phyloP scores from a whole-genome alignment of 1,140 invertebrate genomes.

The Argopecten irradians region DNA sequence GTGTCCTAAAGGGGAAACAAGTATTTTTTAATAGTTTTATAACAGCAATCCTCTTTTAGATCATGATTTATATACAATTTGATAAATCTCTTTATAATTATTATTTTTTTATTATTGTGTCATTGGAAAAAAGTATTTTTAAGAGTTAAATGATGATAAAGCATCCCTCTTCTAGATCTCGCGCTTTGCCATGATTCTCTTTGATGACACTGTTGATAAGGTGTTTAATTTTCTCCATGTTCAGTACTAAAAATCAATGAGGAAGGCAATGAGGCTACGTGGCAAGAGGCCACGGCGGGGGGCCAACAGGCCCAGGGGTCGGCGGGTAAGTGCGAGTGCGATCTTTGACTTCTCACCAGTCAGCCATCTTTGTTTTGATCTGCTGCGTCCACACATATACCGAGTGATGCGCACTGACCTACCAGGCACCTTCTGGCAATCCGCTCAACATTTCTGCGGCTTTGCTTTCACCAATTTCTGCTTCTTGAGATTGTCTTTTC shows the following conservation, averaged over 20 bases:
- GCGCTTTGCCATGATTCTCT: too few relatives aligned
- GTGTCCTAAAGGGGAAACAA: too few relatives aligned
- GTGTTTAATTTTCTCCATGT: slow-evolving; percentile 5
- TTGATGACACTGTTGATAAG: not conserved
- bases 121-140: too few relatives aligned
- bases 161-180: too few relatives aligned
- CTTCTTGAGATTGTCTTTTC: slow-evolving; percentile 18
- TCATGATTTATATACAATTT: too few relatives aligned
- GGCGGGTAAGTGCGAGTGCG: not conserved
- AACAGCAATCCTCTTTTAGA: too few relatives aligned
- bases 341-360: slow-evolving; percentile 14
- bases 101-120: too few relatives aligned
- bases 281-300: not conserved
- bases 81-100: too few relatives aligned
- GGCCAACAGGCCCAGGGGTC: slow-evolving; percentile 18
- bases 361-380: not conserved
- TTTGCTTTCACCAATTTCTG: not conserved
- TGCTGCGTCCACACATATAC: not conserved
- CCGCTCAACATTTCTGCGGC: not conserved
- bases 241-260: slow-evolving; percentile 1
- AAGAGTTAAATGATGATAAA: too few relatives aligned
- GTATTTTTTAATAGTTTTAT: too few relatives aligned
- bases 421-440: not conserved
- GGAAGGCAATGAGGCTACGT: not conserved
- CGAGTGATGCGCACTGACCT: slow-evolving; percentile 10